phyloP scores from a whole-genome alignment of 2,888 invertebrate genomes.

The Latheticus oryzae region DNA sequence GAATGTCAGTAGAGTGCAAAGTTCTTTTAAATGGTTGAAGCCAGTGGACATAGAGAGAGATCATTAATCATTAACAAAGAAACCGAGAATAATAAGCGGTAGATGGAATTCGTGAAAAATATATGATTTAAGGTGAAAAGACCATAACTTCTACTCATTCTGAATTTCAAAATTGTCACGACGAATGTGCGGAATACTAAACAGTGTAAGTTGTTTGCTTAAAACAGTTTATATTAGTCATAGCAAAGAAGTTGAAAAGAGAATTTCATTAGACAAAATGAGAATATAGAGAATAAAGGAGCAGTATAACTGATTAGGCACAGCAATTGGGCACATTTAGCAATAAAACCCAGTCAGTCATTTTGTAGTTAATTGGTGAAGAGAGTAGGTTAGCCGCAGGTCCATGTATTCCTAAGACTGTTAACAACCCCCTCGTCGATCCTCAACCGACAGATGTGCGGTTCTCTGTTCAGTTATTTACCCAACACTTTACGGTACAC shows the following conservation, averaged over 20 bases:
- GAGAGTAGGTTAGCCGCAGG: conserved; percentile 38
- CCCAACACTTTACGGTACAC: conserved; percentile 36
- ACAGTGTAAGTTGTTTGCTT: too few relatives aligned
- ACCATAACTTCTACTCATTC: conserved; percentile 9
- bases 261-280: conserved; percentile 7
- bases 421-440: conserved; percentile 34
- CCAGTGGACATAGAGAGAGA: neutral
- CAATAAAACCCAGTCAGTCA: conserved; percentile 37
- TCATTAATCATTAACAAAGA: conserved; percentile 12
- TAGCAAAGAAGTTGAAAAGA: conserved; percentile 9
- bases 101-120: conserved; percentile 12
- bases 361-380: conserved; percentile 39
- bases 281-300: too few relatives aligned
- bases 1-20: too few relatives aligned
- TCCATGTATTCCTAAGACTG: conserved; percentile 32
- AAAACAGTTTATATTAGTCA: too few relatives aligned
- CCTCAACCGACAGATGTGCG: conserved; percentile 38
- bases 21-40: conserved; percentile 1
- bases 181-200: conserved; percentile 9
- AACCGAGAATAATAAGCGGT: conserved; percentile 4
- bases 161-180: conserved; percentile 19
- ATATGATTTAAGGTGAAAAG: conserved; percentile 13
- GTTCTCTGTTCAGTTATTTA: conserved; percentile 38
- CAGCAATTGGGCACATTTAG: conserved; percentile 30
- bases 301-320: conserved; percentile 30